A percentile compares a stretch with the other conserved stretches of the same genome.
Conservation (phyloP, 2,888 invertebrate genomes). For the Acronicta leporina region DNA sequence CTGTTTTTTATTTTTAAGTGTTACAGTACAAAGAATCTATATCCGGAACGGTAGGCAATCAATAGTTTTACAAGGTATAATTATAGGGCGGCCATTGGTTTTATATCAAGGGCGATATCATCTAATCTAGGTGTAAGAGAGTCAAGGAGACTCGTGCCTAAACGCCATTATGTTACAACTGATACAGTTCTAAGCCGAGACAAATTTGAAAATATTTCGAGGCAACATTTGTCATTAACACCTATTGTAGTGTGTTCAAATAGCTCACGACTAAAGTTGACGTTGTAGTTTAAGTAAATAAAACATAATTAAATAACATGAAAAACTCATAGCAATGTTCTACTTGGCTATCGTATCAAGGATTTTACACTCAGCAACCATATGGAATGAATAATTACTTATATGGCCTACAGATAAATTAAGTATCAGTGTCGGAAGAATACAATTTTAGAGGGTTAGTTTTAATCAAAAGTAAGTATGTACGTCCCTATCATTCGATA, state of each 20-base stretch:
- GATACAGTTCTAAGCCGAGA: slow-evolving; percentile 55
- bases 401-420: too few species aligned
- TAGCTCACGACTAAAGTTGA: too few species aligned
- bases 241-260: neutral
- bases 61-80: slow-evolving; percentile 67
- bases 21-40: slow-evolving; percentile 63
- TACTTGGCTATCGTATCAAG: too few species aligned
- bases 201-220: slow-evolving; percentile 36
- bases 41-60: slow-evolving; percentile 64
- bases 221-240: slow-evolving; percentile 38
- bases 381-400: too few species aligned
- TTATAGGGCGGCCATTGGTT: slow-evolving; percentile 58
- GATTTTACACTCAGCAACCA: too few species aligned
- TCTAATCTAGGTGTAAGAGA: slow-evolving; percentile 54
- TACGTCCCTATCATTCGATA: neutral
- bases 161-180: slow-evolving; percentile 59
- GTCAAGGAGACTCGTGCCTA: slow-evolving; percentile 67
- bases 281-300: too few species aligned
- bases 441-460: too few species aligned
- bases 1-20: slow-evolving; percentile 55
- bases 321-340: too few species aligned
- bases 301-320: too few species aligned
- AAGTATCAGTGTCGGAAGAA: too few species aligned
- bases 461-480: too few species aligned
- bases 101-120: slow-evolving; percentile 64